A percentile compares a stretch with the other conserved stretches of the same genome.
Evolutionary conservation across 2,888 invertebrate genomes (phyloP).

Genomic region (Allophyes oxyacanthae): DNA sequence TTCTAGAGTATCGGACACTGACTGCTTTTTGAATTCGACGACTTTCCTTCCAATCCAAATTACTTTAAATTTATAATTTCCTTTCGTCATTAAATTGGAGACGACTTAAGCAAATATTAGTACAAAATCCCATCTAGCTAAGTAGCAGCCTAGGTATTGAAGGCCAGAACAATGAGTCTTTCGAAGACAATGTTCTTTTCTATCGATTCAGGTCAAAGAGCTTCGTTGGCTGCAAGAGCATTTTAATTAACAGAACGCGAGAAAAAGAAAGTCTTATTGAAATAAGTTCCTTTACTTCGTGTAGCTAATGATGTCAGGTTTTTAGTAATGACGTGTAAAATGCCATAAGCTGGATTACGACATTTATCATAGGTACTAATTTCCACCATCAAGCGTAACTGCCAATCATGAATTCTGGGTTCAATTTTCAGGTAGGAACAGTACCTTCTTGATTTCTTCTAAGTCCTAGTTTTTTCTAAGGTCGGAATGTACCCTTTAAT

Average conservation of each 20-base stretch:
- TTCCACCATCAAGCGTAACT: no score
- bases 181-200: conserved; percentile 55
- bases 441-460: no score
- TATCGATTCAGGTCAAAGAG: conserved; percentile 46
- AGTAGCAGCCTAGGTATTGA: conserved; percentile 35
- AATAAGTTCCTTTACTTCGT: conserved; percentile 38
- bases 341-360: no score
- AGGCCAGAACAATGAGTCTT: conserved; percentile 44
- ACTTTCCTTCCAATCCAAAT: no score
- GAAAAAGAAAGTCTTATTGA: conserved; percentile 43
- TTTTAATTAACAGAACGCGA: conserved; percentile 54
- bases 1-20: no score
- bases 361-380: no score
- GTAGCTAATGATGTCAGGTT: conserved; percentile 5
- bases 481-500: no score
- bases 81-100: conserved; percentile 16
- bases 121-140: conserved; percentile 37
- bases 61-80: conserved; percentile 9
- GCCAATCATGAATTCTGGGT: no score
- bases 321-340: conserved; percentile 8
- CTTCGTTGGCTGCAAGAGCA: conserved; percentile 46
- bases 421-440: no score
- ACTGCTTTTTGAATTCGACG: no score
- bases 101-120: conserved; percentile 39
- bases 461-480: no score